Percentiles rank a stretch among this genome's conserved stretches.
Evolutionary conservation across 2,888 invertebrate genomes (phyloP).

Genomic region (Habrosyne pyritoides): DNA sequence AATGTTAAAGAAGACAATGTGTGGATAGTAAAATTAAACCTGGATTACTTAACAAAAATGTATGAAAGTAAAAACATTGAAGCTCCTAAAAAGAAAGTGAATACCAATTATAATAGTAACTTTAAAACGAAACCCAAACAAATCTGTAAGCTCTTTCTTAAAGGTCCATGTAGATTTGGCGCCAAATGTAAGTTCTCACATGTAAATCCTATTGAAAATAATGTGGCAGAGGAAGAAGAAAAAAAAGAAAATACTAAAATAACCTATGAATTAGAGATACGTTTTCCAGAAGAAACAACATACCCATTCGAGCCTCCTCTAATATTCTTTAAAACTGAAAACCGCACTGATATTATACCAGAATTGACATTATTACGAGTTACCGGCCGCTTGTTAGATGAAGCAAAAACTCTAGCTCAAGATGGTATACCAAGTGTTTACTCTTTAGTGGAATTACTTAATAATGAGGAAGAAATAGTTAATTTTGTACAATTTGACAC

Average conservation of each 20-base stretch:
- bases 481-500: constrained; percentile 83
- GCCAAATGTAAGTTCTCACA: constrained; percentile 90
- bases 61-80: constrained; percentile 80
- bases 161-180: constrained; percentile 89
- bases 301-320: constrained; percentile 91
- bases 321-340: constrained; percentile 86
- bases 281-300: constrained; percentile 87
- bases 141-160: constrained; percentile 85
- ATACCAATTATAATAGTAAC: constrained; percentile 63
- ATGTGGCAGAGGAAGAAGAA: constrained; percentile 44
- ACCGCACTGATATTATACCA: constrained; percentile 83
- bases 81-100: constrained; percentile 67
- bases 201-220: constrained; percentile 71
- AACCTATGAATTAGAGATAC: constrained; percentile 87
- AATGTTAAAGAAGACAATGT: constrained; percentile 87
- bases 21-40: constrained; percentile 87
- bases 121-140: constrained; percentile 80
- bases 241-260: constrained; percentile 62
- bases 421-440: constrained; percentile 90
- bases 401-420: constrained; percentile 85
- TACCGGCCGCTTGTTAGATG: constrained; percentile 86
- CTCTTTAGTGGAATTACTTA: constrained; percentile 87
- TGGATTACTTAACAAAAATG: constrained; percentile 85
- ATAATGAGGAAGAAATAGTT: constrained; percentile 87
- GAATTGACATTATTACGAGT: constrained; percentile 86